Evolutionary conservation across 2,888 invertebrate genomes (phyloP).

Genomic region (Charanyca ferruginea): DNA sequence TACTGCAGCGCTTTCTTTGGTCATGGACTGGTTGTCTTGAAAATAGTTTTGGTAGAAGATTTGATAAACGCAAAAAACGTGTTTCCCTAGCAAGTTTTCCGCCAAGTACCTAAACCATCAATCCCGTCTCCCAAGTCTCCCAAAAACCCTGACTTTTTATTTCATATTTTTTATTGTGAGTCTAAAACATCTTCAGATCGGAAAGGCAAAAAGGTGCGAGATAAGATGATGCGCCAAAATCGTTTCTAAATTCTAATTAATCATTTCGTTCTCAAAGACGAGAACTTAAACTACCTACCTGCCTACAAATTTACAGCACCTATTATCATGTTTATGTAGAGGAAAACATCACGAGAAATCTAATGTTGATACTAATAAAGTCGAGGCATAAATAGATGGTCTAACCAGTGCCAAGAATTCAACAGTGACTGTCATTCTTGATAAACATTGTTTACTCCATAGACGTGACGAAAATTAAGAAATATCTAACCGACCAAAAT

Average conservation of each 20-base stretch:
- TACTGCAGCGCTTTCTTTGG: conserved; percentile 7
- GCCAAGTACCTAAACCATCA: background rate
- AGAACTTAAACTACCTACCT: background rate
- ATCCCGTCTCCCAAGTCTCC: too few species aligned
- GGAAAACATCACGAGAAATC: conserved; percentile 25
- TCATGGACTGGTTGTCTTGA: background rate
- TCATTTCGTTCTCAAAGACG: background rate
- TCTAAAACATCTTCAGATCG: background rate
- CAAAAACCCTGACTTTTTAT: too few species aligned
- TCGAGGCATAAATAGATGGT: conserved; percentile 36
- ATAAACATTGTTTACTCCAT: conserved; percentile 20
- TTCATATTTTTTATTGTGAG: too few species aligned
- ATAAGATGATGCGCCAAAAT: conserved; percentile 16
- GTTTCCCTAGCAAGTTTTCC: background rate
- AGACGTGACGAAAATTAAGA: conserved; percentile 32
- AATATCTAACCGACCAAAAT: background rate
- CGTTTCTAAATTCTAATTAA: conserved; percentile 7
- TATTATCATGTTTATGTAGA: background rate
- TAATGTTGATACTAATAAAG: conserved; percentile 21
- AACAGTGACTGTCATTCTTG: conserved; percentile 35
- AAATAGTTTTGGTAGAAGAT: background rate
- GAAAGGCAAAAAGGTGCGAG: conserved; percentile 3
- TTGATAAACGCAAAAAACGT: conserved; percentile 18
- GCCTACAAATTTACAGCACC: background rate
- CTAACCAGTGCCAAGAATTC: conserved; percentile 44